Evolutionary conservation across 2,113 vertebrate species (phyloP).

Genomic region (Erythrocercus mccallii): DNA sequence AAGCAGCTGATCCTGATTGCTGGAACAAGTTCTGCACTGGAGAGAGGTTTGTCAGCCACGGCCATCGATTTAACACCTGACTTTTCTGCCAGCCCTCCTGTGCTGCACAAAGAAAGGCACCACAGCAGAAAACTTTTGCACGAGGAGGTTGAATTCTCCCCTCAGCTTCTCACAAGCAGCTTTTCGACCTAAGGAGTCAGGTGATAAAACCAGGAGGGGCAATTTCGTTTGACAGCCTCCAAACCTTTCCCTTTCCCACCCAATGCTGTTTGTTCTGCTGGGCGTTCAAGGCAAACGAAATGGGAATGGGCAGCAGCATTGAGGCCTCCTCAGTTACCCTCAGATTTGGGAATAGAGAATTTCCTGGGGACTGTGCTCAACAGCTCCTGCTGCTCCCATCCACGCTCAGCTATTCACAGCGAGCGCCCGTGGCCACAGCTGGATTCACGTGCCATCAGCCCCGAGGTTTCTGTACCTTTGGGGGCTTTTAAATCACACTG

Average conservation of each 20-base stretch:
- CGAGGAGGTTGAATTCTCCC: not conserved
- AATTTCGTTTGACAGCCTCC: not conserved
- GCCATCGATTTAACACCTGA: fast-evolving
- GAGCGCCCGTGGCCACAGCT: not conserved
- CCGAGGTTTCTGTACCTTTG: conserved; percentile 1
- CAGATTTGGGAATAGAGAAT: not conserved
- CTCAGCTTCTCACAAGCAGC: no score
- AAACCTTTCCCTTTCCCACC: not conserved
- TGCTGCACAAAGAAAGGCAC: not conserved
- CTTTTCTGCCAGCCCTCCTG: not conserved
- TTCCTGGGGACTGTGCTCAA: not conserved
- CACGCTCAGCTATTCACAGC: not conserved
- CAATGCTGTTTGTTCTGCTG: not conserved
- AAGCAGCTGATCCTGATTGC: not conserved
- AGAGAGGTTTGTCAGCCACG: not conserved
- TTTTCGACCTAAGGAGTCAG: not conserved
- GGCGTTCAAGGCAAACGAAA: not conserved
- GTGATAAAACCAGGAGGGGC: not conserved
- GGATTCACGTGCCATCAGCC: not conserved
- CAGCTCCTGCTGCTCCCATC: not conserved
- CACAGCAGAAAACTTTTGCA: not conserved
- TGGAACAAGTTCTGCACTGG: fast-evolving
- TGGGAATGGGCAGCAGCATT: not conserved
- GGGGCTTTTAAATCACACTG: not conserved
- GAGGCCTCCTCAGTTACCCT: not conserved